Percentiles rank a stretch among this genome's conserved stretches.
These are phyloP conservation scores for Boloria selene DNA, from an alignment of 2,888 invertebrate genomes.

Conservation along the genomic window DNA sequence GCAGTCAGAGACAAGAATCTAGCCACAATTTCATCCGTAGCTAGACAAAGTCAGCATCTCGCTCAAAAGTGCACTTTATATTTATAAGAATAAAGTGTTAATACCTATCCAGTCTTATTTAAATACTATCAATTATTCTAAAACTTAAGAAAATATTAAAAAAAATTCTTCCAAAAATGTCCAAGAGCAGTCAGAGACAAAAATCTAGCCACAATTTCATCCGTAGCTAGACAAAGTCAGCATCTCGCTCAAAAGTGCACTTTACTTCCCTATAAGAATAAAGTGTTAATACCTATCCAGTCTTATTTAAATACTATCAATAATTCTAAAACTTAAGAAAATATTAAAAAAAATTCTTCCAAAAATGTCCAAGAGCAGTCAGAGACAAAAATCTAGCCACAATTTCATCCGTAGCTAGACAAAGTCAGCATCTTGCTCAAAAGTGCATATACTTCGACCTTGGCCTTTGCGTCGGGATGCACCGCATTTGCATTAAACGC, in stretches of 20 bases:
- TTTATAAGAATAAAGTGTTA: too few species aligned
- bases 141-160: too few species aligned
- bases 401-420: constrained; percentile 28
- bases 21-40: constrained; percentile 25
- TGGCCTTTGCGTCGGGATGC: constrained; percentile 70
- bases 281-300: too few species aligned
- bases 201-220: constrained; percentile 19
- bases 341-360: too few species aligned
- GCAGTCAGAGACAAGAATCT: neutral
- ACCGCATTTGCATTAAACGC: constrained; percentile 75
- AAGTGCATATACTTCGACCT: constrained; percentile 62
- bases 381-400: neutral
- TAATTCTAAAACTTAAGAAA: too few species aligned
- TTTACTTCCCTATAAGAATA: constrained; percentile 46
- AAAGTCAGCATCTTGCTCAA: constrained; percentile 43
- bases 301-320: too few species aligned
- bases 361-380: neutral
- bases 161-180: too few species aligned
- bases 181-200: neutral
- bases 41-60: constrained; percentile 40
- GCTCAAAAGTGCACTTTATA: constrained; percentile 50
- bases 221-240: constrained; percentile 31
- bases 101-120: too few species aligned
- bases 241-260: constrained; percentile 51
- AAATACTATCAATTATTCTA: too few species aligned